Evolutionary conservation across 1,140 invertebrate species (phyloP).

Genomic region (Zophobas morio): DNA sequence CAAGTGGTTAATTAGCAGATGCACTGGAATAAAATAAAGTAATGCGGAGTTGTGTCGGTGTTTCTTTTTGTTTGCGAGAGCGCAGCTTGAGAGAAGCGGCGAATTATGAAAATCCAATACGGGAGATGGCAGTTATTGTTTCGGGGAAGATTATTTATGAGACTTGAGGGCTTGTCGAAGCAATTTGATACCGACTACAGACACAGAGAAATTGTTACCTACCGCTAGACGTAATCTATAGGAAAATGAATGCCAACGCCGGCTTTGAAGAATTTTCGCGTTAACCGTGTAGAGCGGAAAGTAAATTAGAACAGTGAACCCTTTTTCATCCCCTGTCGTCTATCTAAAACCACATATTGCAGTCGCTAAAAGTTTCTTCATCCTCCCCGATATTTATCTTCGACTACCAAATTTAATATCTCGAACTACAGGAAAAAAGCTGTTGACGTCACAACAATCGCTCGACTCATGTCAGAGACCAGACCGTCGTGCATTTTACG

Average conservation of each 20-base stretch:
- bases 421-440: background rate
- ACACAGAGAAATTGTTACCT: slow-evolving; percentile 48
- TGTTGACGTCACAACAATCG: background rate
- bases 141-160: slow-evolving; percentile 59
- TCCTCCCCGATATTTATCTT: no score
- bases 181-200: slow-evolving; percentile 50
- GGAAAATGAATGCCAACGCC: background rate
- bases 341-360: no score
- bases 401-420: background rate
- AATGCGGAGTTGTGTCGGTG: slow-evolving; percentile 27
- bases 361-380: no score
- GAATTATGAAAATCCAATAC: slow-evolving; percentile 62
- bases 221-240: background rate
- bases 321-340: no score
- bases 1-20: slow-evolving; percentile 15
- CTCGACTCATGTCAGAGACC: background rate
- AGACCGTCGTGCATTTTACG: background rate
- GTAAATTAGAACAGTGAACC: background rate
- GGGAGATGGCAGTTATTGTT: slow-evolving; percentile 61
- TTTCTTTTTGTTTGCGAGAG: slow-evolving; percentile 51
- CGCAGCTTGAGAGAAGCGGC: slow-evolving; percentile 44
- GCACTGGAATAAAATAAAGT: slow-evolving; percentile 22
- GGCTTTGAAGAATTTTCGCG: no score
- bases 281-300: background rate
- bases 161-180: slow-evolving; percentile 54